Evolutionary conservation across 2,797 vertebrate species (phyloP).

Genomic region (Channallabes apus): DNA sequence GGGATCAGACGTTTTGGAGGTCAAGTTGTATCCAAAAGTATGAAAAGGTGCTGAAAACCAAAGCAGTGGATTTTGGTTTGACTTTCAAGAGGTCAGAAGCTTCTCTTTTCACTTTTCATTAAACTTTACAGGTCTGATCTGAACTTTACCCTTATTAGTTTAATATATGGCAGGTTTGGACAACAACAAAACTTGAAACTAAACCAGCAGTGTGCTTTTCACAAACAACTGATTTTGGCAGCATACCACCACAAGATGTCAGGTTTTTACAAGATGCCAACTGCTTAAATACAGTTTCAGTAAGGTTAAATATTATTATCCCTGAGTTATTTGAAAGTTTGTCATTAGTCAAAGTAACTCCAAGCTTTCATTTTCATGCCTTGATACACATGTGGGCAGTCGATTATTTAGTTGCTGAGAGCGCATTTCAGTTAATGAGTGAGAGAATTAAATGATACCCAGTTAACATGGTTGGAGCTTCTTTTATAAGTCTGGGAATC

Average conservation of each 20-base stretch:
- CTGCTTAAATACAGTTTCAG: background rate
- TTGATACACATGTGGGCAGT: conserved; percentile 25
- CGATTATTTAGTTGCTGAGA: conserved; percentile 41
- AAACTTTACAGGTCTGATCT: background rate
- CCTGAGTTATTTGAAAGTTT: background rate
- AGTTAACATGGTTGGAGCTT: conserved; percentile 42
- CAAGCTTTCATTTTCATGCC: conserved; percentile 30
- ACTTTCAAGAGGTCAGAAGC: background rate
- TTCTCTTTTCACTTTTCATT: background rate
- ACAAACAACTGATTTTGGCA: background rate
- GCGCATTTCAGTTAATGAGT: conserved; percentile 51
- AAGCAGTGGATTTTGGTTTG: background rate
- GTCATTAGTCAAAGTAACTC: background rate
- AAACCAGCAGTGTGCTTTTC: background rate
- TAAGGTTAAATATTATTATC: conserved; percentile 1
- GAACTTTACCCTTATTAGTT: background rate
- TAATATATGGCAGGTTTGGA: background rate
- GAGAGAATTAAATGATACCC: conserved; percentile 44
- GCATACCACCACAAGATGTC: conserved; percentile 70
- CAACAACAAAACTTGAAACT: background rate
- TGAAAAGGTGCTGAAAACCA: conserved; percentile 1
- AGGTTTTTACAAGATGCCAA: conserved; percentile 52
- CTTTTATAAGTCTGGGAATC: conserved; percentile 50
- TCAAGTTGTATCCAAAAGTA: conserved; percentile 6
- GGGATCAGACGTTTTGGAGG: background rate